Base-by-base conservation (phyloP, 2,113 vertebrate genomes). In the Heliornis fulica region DNA sequence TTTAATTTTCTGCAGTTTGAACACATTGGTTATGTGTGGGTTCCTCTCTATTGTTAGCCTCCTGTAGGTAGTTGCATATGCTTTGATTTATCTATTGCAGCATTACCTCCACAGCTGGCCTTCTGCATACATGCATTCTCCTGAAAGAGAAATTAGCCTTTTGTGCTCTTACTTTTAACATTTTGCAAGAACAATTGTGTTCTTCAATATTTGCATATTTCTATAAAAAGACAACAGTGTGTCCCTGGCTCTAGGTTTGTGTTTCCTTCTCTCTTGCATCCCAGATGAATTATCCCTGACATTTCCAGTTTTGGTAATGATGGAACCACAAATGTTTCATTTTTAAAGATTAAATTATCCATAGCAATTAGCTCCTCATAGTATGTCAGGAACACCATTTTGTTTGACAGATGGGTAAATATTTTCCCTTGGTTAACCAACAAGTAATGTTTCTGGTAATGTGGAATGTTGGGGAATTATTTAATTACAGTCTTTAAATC, bases 1-100 rank as follows among this genome's bases (percentile, higher is more conserved):
- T 65, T 53, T 57, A 51, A 65, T 95, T 90, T 96, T 90, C 75
- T 90, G 53, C 70, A n/a, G 13, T 69, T 69, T 93, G 54, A 90
- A 29, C 59, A 79, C 31, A 34, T 23, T 45, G 21, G 36, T 51
- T 93, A 72, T 19, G 1, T 38, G 25, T 65, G n/a, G 7, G 7
- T 59, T 88, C 64, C 38, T 74, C 53, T 72, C 40, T 60, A 0
- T 83, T 61, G 46, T 74, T 65, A 28, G 13, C 57, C 41, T 82
- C 16, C 29, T 70, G 32, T 19, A 57, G 26, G 15, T 32, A 34
- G 53, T 43, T 82, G 56, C 40, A 43, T 72, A 29, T 11, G 9
- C 82, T 87, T 91, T 69, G 40, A 53, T 68, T 91, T 94, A 59
- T 79, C 36, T 83, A 53, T 41, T 70, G 38, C 51, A 75, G 13